Base-by-base conservation (phyloP, 1,140 invertebrate genomes). In the Psilanteris sp. region DNA sequence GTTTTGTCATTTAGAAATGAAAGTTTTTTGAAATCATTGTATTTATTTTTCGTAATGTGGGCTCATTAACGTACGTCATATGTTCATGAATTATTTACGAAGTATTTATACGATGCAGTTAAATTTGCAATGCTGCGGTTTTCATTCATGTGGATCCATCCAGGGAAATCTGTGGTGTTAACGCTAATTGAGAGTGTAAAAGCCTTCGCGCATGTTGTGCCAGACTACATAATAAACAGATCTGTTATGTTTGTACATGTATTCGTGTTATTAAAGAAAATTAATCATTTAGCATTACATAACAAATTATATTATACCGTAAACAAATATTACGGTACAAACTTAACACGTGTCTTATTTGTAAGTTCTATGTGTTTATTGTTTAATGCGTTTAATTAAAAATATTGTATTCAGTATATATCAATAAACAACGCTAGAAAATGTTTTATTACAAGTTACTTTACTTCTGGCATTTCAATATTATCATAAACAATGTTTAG, bases 181-280 rank as follows among this genome's bases (percentile, higher is more conserved):
- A 46, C 64, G 77, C 64, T 77, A 80, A 79, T 81, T 70, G 74
- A 77, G 77, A 64, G 52, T 31, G 59, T 48, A 27, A 32, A 48
- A 36, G 62, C 34, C 26, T 54, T 50, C 22, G 27, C 46, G 36
- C 22, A 54, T 46, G 31, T 54, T 71, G 50, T 37, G 37, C 55
- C 15, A 9, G 29, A n/a, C 36, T 52, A 18, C 16, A 11, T 18
- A 36, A 5, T 34, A 54, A 50, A 50, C 29, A 14, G 10, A 34
- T 24, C 16, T 36, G 52, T 59, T 52, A 44, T 50, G 27, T 46
- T 15, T 26, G 16, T 11, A 10, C 18, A n/a, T 8, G 15, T 52
- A 54, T 46, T 22, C 24, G 36, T 29, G 29, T 59, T 36, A 37
- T 61, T 61, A 29, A 27, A 43, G 54, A 37, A 34, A 61, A 71